Percentiles rank a stretch among this genome's conserved stretches.
Evolutionary conservation across 2,113 vertebrate genomes (phyloP).

Genomic region (Lucifuga dentata): DNA sequence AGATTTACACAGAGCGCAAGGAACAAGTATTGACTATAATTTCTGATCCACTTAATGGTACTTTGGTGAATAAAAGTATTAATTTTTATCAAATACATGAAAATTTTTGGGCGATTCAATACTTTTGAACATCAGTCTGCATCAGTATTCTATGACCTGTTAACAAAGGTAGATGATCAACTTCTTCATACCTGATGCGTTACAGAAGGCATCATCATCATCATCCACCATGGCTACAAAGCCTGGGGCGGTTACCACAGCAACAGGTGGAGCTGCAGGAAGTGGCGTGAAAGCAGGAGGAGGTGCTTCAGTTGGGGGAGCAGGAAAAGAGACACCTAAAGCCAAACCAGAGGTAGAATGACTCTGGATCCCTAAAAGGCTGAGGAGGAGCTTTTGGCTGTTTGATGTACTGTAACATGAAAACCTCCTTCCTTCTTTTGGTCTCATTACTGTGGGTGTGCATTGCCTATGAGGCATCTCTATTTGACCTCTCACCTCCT

Average conservation of each 20-base stretch:
- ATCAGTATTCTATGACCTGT: too few relatives aligned
- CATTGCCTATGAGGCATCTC: neutral
- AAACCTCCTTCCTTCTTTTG: conserved; percentile 32
- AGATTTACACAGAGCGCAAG: too few relatives aligned
- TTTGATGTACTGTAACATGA: conserved; percentile 21
- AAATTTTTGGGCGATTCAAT: too few relatives aligned
- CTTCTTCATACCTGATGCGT: conserved; percentile 57
- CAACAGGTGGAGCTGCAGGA: conserved; percentile 41
- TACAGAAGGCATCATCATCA: conserved; percentile 71
- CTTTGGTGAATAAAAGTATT: too few relatives aligned
- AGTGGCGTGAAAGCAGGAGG: conserved; percentile 45
- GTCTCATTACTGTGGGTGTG: neutral
- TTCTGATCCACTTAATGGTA: too few relatives aligned
- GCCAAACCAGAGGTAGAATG: conserved; percentile 70
- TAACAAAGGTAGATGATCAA: conserved; percentile 9
- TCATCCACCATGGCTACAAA: conserved; percentile 69
- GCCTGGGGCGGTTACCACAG: conserved; percentile 44
- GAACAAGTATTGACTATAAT: too few relatives aligned
- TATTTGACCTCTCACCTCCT: neutral
- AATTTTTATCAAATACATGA: too few relatives aligned
- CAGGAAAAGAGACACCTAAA: conserved; percentile 57
- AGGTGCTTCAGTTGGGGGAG: conserved; percentile 36
- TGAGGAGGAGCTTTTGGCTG: conserved; percentile 36
- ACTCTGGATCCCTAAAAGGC: conserved; percentile 6
- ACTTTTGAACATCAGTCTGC: too few relatives aligned